These are phyloP conservation scores for Stenichneumon culpator DNA, from an alignment of 2,888 invertebrate species.

Conservation along the genomic window DNA sequence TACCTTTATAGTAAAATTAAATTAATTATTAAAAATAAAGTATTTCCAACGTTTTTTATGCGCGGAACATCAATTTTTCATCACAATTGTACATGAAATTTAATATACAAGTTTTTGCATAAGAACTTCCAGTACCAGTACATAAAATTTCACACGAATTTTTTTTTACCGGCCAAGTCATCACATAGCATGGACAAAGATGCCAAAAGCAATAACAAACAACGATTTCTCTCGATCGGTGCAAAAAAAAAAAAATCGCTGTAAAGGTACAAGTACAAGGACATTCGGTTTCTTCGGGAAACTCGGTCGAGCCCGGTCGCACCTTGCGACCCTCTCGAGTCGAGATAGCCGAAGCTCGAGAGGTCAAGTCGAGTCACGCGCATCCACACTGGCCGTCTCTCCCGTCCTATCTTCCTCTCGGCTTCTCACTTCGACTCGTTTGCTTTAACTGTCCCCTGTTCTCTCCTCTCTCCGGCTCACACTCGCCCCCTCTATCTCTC, in stretches of 20 bases:
- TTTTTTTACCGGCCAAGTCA: too few relatives aligned
- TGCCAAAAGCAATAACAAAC: too few relatives aligned
- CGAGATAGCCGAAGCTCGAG: slow-evolving; percentile 46
- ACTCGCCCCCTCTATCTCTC: slow-evolving; percentile 9
- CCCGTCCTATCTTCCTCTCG: slow-evolving; percentile 37
- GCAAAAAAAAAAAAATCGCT: not conserved
- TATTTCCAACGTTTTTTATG: too few relatives aligned
- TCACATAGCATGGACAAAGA: too few relatives aligned
- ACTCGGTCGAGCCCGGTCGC: slow-evolving; percentile 28
- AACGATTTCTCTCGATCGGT: too few relatives aligned
- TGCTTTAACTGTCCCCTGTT: slow-evolving; percentile 4
- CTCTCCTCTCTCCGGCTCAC: slow-evolving; percentile 23
- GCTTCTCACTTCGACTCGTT: slow-evolving; percentile 28
- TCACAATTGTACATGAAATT: too few relatives aligned
- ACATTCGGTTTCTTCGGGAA: slow-evolving; percentile 60
- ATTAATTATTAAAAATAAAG: too few relatives aligned
- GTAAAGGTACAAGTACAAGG: slow-evolving; percentile 51
- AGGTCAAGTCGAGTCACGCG: slow-evolving; percentile 75
- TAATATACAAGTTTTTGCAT: too few relatives aligned
- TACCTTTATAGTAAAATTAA: too few relatives aligned
- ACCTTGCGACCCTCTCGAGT: slow-evolving; percentile 1
- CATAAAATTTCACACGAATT: too few relatives aligned
- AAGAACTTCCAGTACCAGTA: too few relatives aligned
- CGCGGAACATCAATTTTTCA: too few relatives aligned
- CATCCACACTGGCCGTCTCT: slow-evolving; percentile 75